These are phyloP conservation scores for Hartigia nigra DNA, from an alignment of 2,888 invertebrate genomes.

Conservation along the genomic window DNA sequence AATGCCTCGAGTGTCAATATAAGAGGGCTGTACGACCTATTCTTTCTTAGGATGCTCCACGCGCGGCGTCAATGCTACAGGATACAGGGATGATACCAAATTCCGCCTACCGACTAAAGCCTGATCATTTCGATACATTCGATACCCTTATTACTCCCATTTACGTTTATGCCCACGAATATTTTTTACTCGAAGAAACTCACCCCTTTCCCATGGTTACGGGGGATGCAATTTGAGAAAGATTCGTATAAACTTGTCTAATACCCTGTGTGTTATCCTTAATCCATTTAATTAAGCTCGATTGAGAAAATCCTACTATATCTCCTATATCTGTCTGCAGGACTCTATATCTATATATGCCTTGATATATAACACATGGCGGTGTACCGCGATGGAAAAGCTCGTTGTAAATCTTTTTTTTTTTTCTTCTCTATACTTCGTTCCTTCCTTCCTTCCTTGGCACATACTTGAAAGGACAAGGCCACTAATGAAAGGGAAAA, in stretches of 20 bases:
- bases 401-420: constrained; percentile 41
- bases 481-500: constrained; percentile 60
- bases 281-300: constrained; percentile 27
- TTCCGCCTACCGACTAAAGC: background rate
- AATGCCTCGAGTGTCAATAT: constrained; percentile 33
- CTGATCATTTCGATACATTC: background rate
- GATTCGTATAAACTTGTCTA: background rate
- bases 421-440: constrained; percentile 6
- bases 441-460: constrained; percentile 11
- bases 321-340: background rate
- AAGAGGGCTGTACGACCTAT: background rate
- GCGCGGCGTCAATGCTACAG: background rate
- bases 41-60: background rate
- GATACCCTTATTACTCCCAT: background rate
- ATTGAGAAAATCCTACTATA: constrained; percentile 24
- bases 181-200: background rate
- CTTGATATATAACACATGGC: background rate
- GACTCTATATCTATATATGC: background rate
- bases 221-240: background rate
- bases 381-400: constrained; percentile 12
- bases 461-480: constrained; percentile 33
- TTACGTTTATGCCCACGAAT: background rate
- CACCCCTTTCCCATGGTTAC: background rate
- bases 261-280: background rate
- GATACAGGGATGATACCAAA: background rate